Base-by-base conservation (phyloP, 2,888 invertebrate species). In the Polydrusus tereticollis region DNA sequence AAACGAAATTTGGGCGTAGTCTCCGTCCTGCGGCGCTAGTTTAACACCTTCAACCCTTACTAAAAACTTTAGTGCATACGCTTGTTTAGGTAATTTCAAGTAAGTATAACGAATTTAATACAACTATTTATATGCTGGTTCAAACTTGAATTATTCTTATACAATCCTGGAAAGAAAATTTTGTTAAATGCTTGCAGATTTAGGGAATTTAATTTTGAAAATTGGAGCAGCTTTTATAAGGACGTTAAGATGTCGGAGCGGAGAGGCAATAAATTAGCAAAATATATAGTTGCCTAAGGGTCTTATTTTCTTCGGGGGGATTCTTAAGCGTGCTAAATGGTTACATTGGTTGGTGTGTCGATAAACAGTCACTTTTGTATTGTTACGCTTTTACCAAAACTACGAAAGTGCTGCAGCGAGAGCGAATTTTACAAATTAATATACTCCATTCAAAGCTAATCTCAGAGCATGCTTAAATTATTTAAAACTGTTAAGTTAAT, bases 161-260 rank as follows among this genome's bases (percentile, higher is more conserved):
- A 33, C 50, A 14, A 26, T 26, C 23, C 59, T 59, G 59, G n/a
- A 23, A 59, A 6, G 45, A 29, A 62, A 62, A 62, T 62, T 62
- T 62, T 45, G 62, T 62, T 45, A 20, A 45, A 43, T 47, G 62
- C 62, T 43, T 62, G 62, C 47, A 62, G 62, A 62, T 62, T 62
- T 62, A 62, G 62, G 45, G 62, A 62, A 62, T 62, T 62, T 62
- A 62, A 62, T 62, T 62, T 62, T 62, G 62, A 62, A 62, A 62
- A 62, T 62, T 62, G 62, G 57, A 62, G 62, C 62, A 43, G 62
- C 62, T 62, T 62, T 62, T 62, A 45, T 62, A 62, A 62, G 45
- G 57, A 62, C 47, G 62, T 62, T 62, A 62, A 62, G 47, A 62
- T 29, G 45, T 47, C 16, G 45, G 45, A 62, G 45, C 62, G 45